A percentile compares a stretch with the other conserved stretches of the same genome.
Evolutionary conservation across 2,888 invertebrate species (phyloP).

Genomic region (Prenolepis imparis): DNA sequence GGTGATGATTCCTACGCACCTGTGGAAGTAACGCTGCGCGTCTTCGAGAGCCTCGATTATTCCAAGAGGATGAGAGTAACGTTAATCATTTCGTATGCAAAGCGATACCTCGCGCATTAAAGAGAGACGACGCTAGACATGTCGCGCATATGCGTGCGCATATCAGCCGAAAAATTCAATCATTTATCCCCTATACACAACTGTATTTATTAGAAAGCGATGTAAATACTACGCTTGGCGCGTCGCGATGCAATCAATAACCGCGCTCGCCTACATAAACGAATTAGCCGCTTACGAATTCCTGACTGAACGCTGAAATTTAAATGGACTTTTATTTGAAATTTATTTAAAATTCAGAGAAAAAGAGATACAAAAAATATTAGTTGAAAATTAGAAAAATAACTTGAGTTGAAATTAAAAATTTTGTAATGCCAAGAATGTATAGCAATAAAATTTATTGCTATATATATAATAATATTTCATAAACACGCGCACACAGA

Average conservation of each 20-base stretch:
- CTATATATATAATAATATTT: neutral
- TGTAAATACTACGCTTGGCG: constrained; percentile 7
- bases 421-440: neutral
- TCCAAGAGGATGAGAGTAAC: constrained; percentile 76
- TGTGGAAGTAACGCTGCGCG: constrained; percentile 41
- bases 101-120: constrained; percentile 62
- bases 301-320: constrained; percentile 28
- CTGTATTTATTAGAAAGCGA: constrained; percentile 46
- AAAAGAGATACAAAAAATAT: constrained; percentile 14
- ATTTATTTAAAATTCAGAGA: neutral
- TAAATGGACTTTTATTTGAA: neutral
- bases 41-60: no score
- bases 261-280: constrained; percentile 25
- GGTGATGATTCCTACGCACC: constrained; percentile 42
- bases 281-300: constrained; percentile 38
- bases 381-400: neutral
- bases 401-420: neutral
- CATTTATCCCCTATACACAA: constrained; percentile 35
- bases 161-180: constrained; percentile 35
- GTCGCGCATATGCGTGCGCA: constrained; percentile 49
- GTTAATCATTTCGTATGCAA: constrained; percentile 76
- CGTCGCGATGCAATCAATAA: constrained; percentile 12
- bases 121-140: constrained; percentile 53
- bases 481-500: neutral
- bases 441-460: neutral